A percentile compares a stretch with the other conserved stretches of the same genome.
phyloP scores from a whole-genome alignment of 37 sponge, comb jelly and placozoan species.

The Halisarca cf. caerulea region DNA sequence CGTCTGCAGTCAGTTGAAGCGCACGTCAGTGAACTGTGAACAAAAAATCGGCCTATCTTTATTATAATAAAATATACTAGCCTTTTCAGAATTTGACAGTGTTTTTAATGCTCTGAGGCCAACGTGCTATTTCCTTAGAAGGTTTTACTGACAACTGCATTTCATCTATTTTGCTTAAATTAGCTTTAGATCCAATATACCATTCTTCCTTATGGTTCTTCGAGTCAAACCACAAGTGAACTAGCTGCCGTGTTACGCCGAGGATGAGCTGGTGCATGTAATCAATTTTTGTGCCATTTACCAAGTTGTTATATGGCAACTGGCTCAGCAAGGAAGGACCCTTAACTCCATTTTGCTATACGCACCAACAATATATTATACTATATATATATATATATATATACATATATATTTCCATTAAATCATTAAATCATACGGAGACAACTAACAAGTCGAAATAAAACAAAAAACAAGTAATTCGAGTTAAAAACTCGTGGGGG shows the following conservation, averaged over 20 bases:
- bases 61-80: no score
- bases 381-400: no score
- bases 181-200: background rate
- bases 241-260: background rate
- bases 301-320: background rate
- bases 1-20: no score
- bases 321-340: background rate
- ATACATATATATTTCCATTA: no score
- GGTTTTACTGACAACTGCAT: background rate
- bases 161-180: background rate
- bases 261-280: background rate
- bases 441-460: no score
- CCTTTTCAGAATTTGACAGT: background rate
- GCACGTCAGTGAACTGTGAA: no score
- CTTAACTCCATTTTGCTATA: background rate
- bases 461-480: no score
- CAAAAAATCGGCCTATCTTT: no score
- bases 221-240: conserved; percentile 2
- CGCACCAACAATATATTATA: no score
- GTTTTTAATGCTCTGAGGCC: no score
- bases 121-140: background rate
- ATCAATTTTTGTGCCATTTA: background rate
- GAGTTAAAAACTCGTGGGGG: no score
- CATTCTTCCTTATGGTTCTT: background rate
- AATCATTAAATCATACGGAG: no score